Base-by-base conservation (phyloP, 2,888 invertebrate species). In the Leptopilina myrica region DNA sequence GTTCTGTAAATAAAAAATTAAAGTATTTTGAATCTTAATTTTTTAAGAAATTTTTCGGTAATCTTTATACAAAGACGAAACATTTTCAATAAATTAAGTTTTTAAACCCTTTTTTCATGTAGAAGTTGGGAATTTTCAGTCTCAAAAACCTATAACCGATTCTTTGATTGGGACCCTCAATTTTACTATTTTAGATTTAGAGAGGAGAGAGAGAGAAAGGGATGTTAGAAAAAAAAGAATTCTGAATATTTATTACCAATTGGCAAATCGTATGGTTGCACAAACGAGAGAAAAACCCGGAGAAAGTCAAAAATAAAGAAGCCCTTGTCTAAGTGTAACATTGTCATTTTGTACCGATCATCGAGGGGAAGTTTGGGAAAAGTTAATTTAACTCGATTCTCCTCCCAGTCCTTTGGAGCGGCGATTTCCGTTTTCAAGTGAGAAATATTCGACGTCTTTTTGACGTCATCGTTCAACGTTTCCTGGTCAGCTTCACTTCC, bases 251-350 rank as follows among this genome's bases (percentile, higher is more conserved):
- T 67, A 93, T 94, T 92, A 95, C 95, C 95, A 78, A 93, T 90
- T 81, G 95, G 95, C 91, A 95, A 94, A 84, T 94, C 93, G 87
- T 93, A 93, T 5, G 95, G 95, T 90, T 95, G 94, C 87, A 95
- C 93, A 88, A 94, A 90, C 84, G 93, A 93, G 88, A 95, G 93
- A 89, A 95, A 93, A 80, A 92, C 90, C 12, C 95, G 93, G 88
- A 95, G 93, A 89, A 94, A 94, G 86, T 93, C 92, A 89, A 95
- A 95, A 84, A 94, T 92, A 88, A 94, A 93, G 89, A 94, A 93
- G 84, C 94, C 94, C 80, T 94, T 93, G 80, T 94, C 93, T 81
- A 95, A 92, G 87, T 93, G 93, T 85, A 95, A 92, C 69, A 90
- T 91, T 43, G 91, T 87, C 87, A 93, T 92, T 88, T 90, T 89